Evolutionary conservation across 2,888 invertebrate genomes (phyloP).

Genomic region (Troilus luridus): DNA sequence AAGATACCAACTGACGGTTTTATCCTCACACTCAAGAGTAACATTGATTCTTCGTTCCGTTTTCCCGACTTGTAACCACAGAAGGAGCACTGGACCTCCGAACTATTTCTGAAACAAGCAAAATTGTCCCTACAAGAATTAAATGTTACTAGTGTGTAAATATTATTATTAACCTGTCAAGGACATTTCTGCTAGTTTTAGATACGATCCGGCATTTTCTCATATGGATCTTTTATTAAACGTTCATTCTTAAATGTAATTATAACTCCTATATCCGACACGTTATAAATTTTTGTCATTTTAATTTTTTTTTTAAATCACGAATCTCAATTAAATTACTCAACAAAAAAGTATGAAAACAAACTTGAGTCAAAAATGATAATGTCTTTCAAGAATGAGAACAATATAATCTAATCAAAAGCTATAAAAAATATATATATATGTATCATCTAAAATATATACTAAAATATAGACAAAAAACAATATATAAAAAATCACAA

Average conservation of each 20-base stretch:
- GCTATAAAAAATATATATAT: slow-evolving; percentile 64
- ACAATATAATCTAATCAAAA: slow-evolving; percentile 60
- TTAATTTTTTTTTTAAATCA: slow-evolving; percentile 51
- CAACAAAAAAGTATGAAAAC: slow-evolving; percentile 60
- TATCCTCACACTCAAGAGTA: slow-evolving; percentile 24
- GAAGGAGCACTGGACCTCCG: slow-evolving; percentile 52
- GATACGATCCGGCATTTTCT: slow-evolving; percentile 44
- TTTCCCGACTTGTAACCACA: slow-evolving; percentile 43
- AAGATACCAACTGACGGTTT: neutral
- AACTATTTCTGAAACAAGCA: slow-evolving; percentile 51
- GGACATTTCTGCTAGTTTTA: slow-evolving; percentile 50
- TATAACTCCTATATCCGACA: slow-evolving; percentile 43
- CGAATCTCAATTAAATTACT: slow-evolving; percentile 52
- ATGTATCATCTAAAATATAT: slow-evolving; percentile 61
- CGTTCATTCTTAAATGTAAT: slow-evolving; percentile 47
- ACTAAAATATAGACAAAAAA: slow-evolving; percentile 63
- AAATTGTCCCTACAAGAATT: slow-evolving; percentile 50
- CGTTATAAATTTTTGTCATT: slow-evolving; percentile 46
- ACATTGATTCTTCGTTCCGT: slow-evolving; percentile 31
- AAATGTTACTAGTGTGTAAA: neutral
- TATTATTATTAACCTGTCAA: neutral
- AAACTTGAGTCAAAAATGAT: slow-evolving; percentile 55
- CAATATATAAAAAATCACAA: slow-evolving; percentile 64
- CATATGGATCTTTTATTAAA: slow-evolving; percentile 18
- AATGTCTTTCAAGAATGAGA: slow-evolving; percentile 59